Base-by-base conservation (phyloP, 2,113 vertebrate species). In the Xenopus laevis region DNA sequence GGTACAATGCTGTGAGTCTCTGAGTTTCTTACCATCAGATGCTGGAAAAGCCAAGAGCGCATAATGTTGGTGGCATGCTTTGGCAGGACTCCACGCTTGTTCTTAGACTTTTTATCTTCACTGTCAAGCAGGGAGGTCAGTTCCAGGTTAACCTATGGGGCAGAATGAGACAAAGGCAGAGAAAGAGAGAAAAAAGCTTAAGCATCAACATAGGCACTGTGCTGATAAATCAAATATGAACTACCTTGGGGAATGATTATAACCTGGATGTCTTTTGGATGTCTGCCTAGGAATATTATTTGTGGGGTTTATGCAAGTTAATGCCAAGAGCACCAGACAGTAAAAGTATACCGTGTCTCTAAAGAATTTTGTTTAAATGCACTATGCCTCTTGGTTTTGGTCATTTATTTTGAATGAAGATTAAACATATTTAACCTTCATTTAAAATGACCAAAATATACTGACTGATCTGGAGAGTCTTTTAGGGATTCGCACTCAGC, bases 51-150 rank as follows among this genome's bases (percentile, higher is more conserved):
- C 97, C 97, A 99, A 73, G 97, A 99, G 81, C 97, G 95, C 97
- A 99, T 99, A 86, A 99, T 99, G 89, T 98, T 98, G 82, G 97
- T 99, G 88, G 97, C 97, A 0, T 99, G 97, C 86, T 99, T 99
- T 79, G 96, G 97, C 78, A 99, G 90, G 79, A 99, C 96, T 0
- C 97, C 97, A 68, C 97, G 86, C 79, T 99, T 99, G 86, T 96
- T 99, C 90, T 98, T 98, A 84, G 95, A 97, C 83, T 98, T 98
- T 89, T 98, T 98, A 87, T 99, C 97, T 85, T 98, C 97, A 1
- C 90, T 91, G 68, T 99, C 97, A 61, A 99, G 92, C 81, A 99
- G 93, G 74, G 97, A 95, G 60, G 93, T 93, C 81, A 99, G 91
- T 87, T 99, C 96, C 92, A 99, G 88, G 83, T 98, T 99, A 84